Conservation (phyloP, 2,113 vertebrate genomes). For the Cercocebus atys region DNA sequence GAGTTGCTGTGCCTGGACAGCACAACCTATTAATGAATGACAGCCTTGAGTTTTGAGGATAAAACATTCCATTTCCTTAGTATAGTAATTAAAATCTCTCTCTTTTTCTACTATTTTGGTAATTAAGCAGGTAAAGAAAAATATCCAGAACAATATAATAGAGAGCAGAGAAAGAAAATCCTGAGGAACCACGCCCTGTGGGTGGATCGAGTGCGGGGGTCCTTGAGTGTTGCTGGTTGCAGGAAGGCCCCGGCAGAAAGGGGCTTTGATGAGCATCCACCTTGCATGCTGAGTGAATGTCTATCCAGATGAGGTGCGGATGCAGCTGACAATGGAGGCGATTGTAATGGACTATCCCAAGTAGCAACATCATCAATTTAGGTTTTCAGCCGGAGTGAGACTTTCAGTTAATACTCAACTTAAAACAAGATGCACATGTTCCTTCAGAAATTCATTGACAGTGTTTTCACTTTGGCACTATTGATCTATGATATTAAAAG, state of each 20-base stretch:
- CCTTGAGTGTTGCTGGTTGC: too few species aligned
- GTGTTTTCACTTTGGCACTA: background rate
- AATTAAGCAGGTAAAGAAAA: background rate
- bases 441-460: background rate
- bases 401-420: background rate
- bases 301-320: background rate
- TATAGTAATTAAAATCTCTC: background rate
- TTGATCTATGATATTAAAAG: background rate
- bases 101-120: background rate
- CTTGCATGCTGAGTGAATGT: background rate
- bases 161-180: background rate
- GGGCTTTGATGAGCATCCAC: background rate
- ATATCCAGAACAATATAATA: background rate
- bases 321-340: background rate
- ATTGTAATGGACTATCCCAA: accelerated
- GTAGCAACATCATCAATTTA: background rate
- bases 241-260: background rate
- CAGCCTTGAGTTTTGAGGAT: background rate
- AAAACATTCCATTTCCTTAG: background rate
- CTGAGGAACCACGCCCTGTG: background rate
- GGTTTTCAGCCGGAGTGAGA: background rate
- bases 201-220: background rate
- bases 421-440: background rate
- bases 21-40: background rate
- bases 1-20: background rate